Evolutionary conservation across 2,888 invertebrate genomes (phyloP).

Genomic region (Mimachlamys varia): DNA sequence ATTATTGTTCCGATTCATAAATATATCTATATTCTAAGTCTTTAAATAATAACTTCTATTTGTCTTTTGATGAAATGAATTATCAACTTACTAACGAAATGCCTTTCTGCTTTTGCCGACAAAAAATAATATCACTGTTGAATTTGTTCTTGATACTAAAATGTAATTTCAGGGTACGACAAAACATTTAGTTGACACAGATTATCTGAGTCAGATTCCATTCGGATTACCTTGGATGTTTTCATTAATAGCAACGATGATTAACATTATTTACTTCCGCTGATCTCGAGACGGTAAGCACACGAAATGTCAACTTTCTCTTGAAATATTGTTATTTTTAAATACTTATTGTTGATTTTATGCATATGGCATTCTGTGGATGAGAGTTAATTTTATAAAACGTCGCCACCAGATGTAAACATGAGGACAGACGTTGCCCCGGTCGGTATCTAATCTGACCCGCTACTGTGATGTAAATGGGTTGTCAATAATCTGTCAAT

Average conservation of each 20-base stretch:
- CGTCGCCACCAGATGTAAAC: neutral
- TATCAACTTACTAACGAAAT: neutral
- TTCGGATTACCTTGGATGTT: neutral
- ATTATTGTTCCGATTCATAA: no score
- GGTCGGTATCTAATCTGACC: neutral
- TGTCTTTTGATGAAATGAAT: no score
- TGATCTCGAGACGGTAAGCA: neutral
- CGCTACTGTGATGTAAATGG: neutral
- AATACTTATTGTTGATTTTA: neutral
- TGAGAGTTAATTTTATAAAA: neutral
- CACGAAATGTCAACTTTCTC: neutral
- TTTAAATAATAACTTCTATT: no score
- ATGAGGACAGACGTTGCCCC: neutral
- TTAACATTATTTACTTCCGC: constrained; percentile 17
- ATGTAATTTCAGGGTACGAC: neutral
- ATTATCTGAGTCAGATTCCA: neutral
- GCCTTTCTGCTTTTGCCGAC: neutral
- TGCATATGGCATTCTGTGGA: neutral
- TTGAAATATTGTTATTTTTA: neutral
- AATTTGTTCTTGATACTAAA: neutral
- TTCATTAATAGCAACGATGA: neutral
- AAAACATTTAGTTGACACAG: neutral
- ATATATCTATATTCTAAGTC: no score
- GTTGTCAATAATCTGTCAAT: neutral
- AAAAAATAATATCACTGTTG: neutral